Conservation (phyloP, 2,113 vertebrate species). For the Labrus mixtus region DNA sequence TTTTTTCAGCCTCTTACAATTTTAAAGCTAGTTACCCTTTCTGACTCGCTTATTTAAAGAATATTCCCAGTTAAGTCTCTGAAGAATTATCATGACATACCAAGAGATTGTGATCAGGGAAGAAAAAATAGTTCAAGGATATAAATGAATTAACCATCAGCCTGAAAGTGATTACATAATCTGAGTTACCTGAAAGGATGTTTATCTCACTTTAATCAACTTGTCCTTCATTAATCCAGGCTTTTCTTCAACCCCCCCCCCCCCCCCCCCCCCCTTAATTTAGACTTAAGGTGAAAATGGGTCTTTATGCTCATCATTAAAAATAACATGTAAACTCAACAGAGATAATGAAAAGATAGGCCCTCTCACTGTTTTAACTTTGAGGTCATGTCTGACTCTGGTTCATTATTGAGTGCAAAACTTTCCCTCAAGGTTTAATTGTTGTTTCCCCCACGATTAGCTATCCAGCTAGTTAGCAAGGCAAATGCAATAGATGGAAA, state of each 20-base stretch:
- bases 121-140: slow-evolving; percentile 12
- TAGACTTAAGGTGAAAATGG: slow-evolving; percentile 21
- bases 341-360: slow-evolving; percentile 6
- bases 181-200: slow-evolving; percentile 15
- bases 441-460: slow-evolving; percentile 34
- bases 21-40: not conserved
- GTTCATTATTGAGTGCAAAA: slow-evolving; percentile 58
- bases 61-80: not conserved
- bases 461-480: slow-evolving; percentile 39
- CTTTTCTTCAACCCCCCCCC: not conserved
- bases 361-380: slow-evolving; percentile 4
- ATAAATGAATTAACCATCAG: slow-evolving; percentile 3
- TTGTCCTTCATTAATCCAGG: slow-evolving; percentile 18
- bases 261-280: slow-evolving; percentile 15
- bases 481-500: slow-evolving; percentile 31
- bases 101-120: not conserved
- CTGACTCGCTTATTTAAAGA: not conserved
- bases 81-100: not conserved
- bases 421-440: slow-evolving; percentile 40
- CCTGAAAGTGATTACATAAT: not conserved
- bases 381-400: slow-evolving; percentile 30
- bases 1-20: too few relatives aligned
- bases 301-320: slow-evolving; percentile 32
- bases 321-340: not conserved
- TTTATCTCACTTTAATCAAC: slow-evolving; percentile 32